Base-by-base conservation (phyloP, 2,888 invertebrate genomes). In the Leptarthrus brevirostris region DNA sequence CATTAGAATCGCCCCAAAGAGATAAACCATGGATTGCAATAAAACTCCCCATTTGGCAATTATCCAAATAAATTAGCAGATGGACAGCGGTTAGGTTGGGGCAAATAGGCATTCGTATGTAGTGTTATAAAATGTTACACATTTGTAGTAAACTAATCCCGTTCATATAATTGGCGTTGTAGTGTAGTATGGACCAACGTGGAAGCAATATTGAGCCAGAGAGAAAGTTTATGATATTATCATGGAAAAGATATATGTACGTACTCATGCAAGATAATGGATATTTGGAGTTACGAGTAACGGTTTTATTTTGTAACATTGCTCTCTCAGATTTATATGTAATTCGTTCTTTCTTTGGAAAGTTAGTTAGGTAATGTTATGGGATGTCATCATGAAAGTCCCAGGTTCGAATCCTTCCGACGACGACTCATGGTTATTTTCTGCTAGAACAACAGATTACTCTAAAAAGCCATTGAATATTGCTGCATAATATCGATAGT, bases 41-140 rank as follows among this genome's bases (percentile, higher is more conserved):
- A 83, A 84, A 83, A 83, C 81, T 83, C 81, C 82, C 82, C 83
- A 83, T 83, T 83, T 83, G 81, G 82, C 82, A 83, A 83, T 83
- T 83, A 83, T 82, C 82, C 81, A 82, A 80, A 83, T 83, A 82
- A 82, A 83, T 83, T 83, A 83, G 82, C 82, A 80, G 79, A 79
- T 79, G 79, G 79, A 77, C 78, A 77, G 47, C 70, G 71, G 76
- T 74, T 73, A 69, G 69, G 66, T 56, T 56, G 58, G 44, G 18
- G 44, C 72, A 70, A 44, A 47, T 16, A 34, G 20, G 54, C 26
- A 40, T 26, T 14, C 30, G 18, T 47, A 66, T 66, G 26, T 66
- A 66, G 22, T 66, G 66, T 66, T 66, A 47, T 66, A 66, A 66
- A 66, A 66, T 49, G 66, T 49, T 66, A 49, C 66, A 66, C 66